Evolutionary conservation across 2,797 vertebrate genomes (phyloP).

Genomic region (Danio albolineatus): DNA sequence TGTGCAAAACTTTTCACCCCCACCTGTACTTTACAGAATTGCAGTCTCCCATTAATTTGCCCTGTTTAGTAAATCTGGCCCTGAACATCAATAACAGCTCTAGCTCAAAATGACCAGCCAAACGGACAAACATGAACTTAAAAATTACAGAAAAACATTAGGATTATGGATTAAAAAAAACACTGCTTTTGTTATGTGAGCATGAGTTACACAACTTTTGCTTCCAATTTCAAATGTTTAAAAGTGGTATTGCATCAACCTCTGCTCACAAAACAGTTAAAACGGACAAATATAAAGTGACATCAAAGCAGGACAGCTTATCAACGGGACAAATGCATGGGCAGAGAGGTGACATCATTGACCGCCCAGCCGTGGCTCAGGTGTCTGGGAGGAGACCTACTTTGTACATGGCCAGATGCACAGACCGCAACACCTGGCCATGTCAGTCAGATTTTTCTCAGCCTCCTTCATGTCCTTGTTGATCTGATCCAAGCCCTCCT

Average conservation of each 20-base stretch:
- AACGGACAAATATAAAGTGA: constrained; percentile 8
- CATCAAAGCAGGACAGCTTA: constrained; percentile 12
- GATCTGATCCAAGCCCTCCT: constrained; percentile 72
- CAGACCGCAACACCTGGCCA: constrained; percentile 70
- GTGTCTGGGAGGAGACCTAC: constrained; percentile 58
- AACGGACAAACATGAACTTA: not conserved
- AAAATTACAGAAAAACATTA: not conserved
- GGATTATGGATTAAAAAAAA: not conserved
- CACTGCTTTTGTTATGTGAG: constrained; percentile 8
- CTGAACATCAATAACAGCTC: not conserved
- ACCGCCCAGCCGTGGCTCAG: constrained; percentile 30
- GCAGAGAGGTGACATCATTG: constrained; percentile 22
- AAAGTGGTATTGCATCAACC: not conserved
- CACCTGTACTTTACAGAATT: too few species aligned
- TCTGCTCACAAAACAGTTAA: constrained; percentile 34
- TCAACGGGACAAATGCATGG: constrained; percentile 29
- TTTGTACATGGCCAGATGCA: constrained; percentile 67
- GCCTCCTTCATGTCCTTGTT: constrained; percentile 75
- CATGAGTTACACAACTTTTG: not conserved
- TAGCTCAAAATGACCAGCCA: not conserved
- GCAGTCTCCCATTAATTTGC: not conserved
- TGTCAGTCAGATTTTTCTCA: constrained; percentile 73
- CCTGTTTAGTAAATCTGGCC: not conserved
- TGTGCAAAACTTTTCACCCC: too few species aligned
- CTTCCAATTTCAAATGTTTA: not conserved